A percentile compares a stretch with the other conserved stretches of the same genome.
These are phyloP conservation scores for Gandaritis pyraliata DNA, from an alignment of 2,888 invertebrate genomes.

Conservation along the genomic window DNA sequence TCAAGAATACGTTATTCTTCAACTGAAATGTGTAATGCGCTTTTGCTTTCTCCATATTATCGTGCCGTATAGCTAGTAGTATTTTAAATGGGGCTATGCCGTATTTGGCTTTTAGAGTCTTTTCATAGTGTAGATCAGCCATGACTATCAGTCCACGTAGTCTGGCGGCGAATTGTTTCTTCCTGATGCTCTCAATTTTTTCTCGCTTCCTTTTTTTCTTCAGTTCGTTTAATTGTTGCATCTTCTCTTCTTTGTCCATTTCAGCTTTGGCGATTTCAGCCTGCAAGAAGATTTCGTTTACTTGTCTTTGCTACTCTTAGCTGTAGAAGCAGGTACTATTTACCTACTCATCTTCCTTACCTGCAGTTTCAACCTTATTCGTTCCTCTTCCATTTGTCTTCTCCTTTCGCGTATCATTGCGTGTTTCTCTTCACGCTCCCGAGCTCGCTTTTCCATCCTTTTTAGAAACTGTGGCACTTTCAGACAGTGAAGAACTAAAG, in stretches of 20 bases:
- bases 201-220: slow-evolving; percentile 85
- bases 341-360: slow-evolving; percentile 46
- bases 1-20: slow-evolving; percentile 75
- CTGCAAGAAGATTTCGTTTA: slow-evolving; percentile 49
- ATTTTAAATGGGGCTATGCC: slow-evolving; percentile 67
- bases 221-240: slow-evolving; percentile 83
- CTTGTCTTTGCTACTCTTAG: neutral
- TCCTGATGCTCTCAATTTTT: slow-evolving; percentile 85
- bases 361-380: slow-evolving; percentile 75
- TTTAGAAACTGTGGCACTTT: slow-evolving; percentile 88
- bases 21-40: slow-evolving; percentile 74
- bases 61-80: slow-evolving; percentile 63
- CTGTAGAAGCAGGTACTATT: neutral
- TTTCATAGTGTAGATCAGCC: slow-evolving; percentile 81
- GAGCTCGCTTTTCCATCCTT: slow-evolving; percentile 89
- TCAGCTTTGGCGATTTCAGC: slow-evolving; percentile 77
- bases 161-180: slow-evolving; percentile 80
- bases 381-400: slow-evolving; percentile 78
- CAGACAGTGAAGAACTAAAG: slow-evolving; percentile 74
- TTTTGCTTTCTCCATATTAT: slow-evolving; percentile 75
- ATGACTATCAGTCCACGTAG: slow-evolving; percentile 76
- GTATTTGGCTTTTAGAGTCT: slow-evolving; percentile 65
- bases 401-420: slow-evolving; percentile 77
- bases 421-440: slow-evolving; percentile 85
- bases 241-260: slow-evolving; percentile 86